These are phyloP conservation scores for Myoxocephalus aenaeus DNA, from an alignment of 2,797 vertebrate species.

Conservation along the genomic window DNA sequence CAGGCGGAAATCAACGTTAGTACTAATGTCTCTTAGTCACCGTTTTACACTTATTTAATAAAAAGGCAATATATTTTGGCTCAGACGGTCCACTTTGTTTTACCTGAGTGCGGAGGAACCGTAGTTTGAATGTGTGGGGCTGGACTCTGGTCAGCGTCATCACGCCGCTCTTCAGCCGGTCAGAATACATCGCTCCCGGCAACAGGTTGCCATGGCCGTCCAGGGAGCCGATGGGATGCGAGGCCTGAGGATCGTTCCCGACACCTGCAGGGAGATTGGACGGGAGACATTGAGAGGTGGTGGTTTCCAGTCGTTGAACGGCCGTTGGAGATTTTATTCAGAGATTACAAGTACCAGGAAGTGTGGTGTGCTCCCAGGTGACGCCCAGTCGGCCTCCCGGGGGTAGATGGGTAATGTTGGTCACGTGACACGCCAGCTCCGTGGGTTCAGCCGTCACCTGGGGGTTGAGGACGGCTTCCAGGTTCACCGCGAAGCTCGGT, in stretches of 20 bases:
- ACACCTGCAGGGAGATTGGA: conserved; percentile 31
- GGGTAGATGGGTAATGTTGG: conserved; percentile 66
- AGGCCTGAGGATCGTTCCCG: conserved; percentile 28
- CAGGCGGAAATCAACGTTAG: neutral
- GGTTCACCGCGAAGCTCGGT: conserved; percentile 83
- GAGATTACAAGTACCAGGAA: conserved; percentile 57
- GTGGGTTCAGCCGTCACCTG: conserved; percentile 87
- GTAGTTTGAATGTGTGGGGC: conserved; percentile 87
- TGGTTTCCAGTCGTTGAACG: neutral
- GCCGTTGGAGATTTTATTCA: neutral
- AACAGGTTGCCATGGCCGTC: conserved; percentile 87
- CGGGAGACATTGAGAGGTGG: neutral
- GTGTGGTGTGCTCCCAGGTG: conserved; percentile 88
- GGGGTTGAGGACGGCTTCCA: conserved; percentile 71
- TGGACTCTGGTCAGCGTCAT: conserved; percentile 85
- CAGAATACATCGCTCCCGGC: conserved; percentile 78
- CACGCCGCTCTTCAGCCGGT: conserved; percentile 83
- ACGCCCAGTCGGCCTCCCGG: conserved; percentile 82
- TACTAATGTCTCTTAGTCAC: neutral
- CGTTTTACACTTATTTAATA: too few species aligned
- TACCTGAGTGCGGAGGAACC: conserved; percentile 87
- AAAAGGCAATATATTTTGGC: too few species aligned
- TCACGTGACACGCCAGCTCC: conserved; percentile 88
- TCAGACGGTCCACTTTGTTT: neutral
- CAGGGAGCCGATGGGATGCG: conserved; percentile 83